phyloP scores from a whole-genome alignment of 2,113 vertebrate genomes.

The Thryonomys swinderianus region DNA sequence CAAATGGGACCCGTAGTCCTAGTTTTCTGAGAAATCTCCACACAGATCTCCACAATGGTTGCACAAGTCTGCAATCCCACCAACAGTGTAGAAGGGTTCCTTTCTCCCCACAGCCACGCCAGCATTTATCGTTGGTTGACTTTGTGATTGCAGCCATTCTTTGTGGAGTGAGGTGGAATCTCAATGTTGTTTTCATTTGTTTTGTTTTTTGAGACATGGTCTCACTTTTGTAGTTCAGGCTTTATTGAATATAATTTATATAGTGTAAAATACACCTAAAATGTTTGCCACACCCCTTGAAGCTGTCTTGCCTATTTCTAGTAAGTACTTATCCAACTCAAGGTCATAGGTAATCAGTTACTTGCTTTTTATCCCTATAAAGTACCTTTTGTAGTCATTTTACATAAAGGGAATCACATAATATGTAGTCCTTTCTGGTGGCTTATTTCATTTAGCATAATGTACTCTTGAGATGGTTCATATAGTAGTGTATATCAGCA shows the following conservation, averaged over 20 bases:
- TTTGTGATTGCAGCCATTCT: too few species aligned
- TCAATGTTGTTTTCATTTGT: too few species aligned
- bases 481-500: background rate
- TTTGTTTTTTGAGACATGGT: background rate
- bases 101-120: too few species aligned
- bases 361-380: background rate
- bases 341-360: background rate
- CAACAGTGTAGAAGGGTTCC: too few species aligned
- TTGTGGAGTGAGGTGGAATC: too few species aligned
- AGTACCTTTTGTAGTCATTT: background rate
- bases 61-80: too few species aligned
- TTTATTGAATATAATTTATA: conserved; percentile 8
- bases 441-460: background rate
- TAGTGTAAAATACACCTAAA: background rate
- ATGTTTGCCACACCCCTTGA: background rate
- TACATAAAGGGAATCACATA: background rate
- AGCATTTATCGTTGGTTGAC: too few species aligned
- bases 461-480: background rate
- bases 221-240: too few species aligned
- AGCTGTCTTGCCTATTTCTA: background rate
- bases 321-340: background rate
- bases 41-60: too few species aligned
- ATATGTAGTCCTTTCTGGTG: background rate
- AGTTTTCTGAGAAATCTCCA: too few species aligned
- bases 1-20: too few species aligned